Base-by-base conservation (phyloP, 2,113 vertebrate genomes). In the Eurypyga helias region DNA sequence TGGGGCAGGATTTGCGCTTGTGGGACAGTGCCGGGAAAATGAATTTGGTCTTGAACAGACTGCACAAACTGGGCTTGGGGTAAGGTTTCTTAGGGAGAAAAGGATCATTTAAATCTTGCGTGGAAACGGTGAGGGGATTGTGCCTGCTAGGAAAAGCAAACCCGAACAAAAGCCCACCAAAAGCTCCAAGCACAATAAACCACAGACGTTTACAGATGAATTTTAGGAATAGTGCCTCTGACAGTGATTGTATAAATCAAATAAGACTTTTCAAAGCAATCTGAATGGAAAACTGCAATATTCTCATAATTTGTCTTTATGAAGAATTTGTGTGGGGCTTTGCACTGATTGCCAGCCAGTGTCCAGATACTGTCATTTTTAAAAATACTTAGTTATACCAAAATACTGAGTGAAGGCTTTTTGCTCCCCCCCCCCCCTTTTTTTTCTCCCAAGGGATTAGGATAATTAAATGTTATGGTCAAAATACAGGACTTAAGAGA, bases 21-120 rank as follows among this genome's bases (percentile, higher is more conserved):
- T 15, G 19, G 13, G 48, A 6, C 17, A 1, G 31, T 45, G 73
- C 7, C 0, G 1, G 10, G 29, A 33, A 46, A 26, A 24, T 5
- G 4, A 11, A 10, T 36, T 46, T 43, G 23, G 28, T 10, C 13
- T 41, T 49, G 11, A 8, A 36, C 52, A 33, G 29, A 1, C 18
- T 45, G 28, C 15, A 6, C 31, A 19, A 10, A 16, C 5, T 14
- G 26, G 14, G 23, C 6, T 51, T 76, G 19, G 24, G 12, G 10
- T 45, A 5, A 23, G 9, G 33, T 3, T 51, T 20, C n/a, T 38
- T 28, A 26, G 34, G 8, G 48, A 43, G 16, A 21, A 82, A 94
- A 14, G 0, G 3, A 2, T 24, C 0, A 1, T 21, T 33, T 38
- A 10, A 46, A 3, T 45, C 54, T 60, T 82, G 4, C 11, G 4